Evolutionary conservation across 1,140 invertebrate species (phyloP), one percentile per base, ranked within the genome.

Genomic region (Lasioglossum baleicum): DNA sequence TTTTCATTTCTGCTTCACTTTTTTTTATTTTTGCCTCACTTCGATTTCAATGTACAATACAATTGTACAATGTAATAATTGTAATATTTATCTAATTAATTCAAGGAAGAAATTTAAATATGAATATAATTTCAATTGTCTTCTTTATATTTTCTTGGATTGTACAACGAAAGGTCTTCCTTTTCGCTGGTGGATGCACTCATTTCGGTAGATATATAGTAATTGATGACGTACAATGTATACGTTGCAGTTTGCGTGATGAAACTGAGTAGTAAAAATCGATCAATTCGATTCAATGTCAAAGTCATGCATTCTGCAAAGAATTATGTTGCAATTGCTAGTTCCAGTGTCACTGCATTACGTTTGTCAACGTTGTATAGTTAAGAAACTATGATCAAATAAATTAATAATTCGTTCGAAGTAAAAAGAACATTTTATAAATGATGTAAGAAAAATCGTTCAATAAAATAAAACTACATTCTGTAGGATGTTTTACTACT

Each of bases 251-350:
- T 7, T 73, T 48, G 61, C 76, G 69, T 79, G 76, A 17, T 51
- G 60, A 40, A 71, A 87, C 88, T 90, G 84, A 87, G 74, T 74
- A 83, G 75, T 61, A 44, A 82, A 31, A 51, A 80, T 65, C 63
- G 68, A 51, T 75, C 56, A 72, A 61, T 61, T 82, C 75, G 70
- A 88, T 75, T 83, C 87, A 75, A 76, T 72, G 73, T 60, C 71
- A 74, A 85, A 74, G 51, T 72, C 72, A 22, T 22, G 17, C 35
- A 31, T 60, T 48, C 22, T 15, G 40, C 8, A 72, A 56, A 76
- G 60, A 76, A 61, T 35, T 58, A 63, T 7, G 22, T 0, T 61
- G 8, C 15, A 61, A 15, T 31, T 26, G 40, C 8, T 60, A 2
- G 44, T 7, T n/a, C 11, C 26, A 20, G 0, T 44, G 15, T 22